Evolutionary conservation across 2,797 vertebrate genomes (phyloP).

Genomic region (Nannoperca obscura): DNA sequence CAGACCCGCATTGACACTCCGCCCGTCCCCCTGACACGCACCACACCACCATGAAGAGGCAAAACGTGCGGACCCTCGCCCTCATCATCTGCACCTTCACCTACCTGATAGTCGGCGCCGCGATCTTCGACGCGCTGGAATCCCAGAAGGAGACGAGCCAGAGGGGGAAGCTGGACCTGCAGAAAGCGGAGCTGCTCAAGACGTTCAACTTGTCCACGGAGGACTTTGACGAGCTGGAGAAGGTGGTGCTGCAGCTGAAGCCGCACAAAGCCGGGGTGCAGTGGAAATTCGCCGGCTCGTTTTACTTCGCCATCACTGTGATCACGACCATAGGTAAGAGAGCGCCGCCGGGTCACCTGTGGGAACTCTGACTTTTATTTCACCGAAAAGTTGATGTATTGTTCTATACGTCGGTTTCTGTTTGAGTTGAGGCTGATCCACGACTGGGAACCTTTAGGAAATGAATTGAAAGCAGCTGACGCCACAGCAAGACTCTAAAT

Average conservation of each 20-base stretch:
- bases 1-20: conserved; percentile 75
- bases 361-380: conserved; percentile 16
- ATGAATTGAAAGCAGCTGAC: too few species aligned
- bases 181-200: conserved; percentile 81
- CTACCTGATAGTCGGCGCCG: conserved; percentile 94
- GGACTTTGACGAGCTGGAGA: conserved; percentile 88
- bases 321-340: conserved; percentile 95
- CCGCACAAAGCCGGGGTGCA: conserved; percentile 95
- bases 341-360: background rate
- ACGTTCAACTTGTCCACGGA: conserved; percentile 89
- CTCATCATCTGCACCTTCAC: conserved; percentile 94
- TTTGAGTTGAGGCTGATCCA: background rate
- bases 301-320: conserved; percentile 97
- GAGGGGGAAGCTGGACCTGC: conserved; percentile 79
- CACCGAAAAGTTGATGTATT: conserved; percentile 11
- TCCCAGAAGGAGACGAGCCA: conserved; percentile 88
- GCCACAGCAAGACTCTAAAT: background rate
- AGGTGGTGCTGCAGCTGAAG: conserved; percentile 92
- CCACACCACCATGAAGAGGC: conserved; percentile 91
- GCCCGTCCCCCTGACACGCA: conserved; percentile 66
- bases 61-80: conserved; percentile 93
- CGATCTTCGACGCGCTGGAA: conserved; percentile 94
- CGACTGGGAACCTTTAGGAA: background rate
- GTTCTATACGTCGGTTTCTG: background rate
- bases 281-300: conserved; percentile 95